These are phyloP conservation scores for Cyprinodon tularosa DNA, from an alignment of 2,113 vertebrate species.

Conservation along the genomic window DNA sequence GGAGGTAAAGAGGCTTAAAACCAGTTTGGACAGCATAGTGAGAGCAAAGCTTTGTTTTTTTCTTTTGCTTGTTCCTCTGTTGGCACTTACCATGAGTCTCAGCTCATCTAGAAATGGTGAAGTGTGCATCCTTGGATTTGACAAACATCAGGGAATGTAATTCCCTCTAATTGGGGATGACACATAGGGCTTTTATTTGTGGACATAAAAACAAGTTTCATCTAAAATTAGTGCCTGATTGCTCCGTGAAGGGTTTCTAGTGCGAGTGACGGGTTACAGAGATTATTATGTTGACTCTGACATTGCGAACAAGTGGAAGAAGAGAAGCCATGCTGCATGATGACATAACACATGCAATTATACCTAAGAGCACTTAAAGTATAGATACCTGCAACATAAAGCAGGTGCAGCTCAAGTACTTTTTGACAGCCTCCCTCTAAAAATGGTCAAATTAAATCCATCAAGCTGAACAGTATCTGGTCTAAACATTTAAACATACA, in stretches of 20 bases:
- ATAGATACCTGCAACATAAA: constrained; percentile 7
- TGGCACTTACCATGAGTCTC: constrained; percentile 24
- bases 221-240: constrained; percentile 53
- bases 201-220: constrained; percentile 37
- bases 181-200: constrained; percentile 24
- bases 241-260: constrained; percentile 41
- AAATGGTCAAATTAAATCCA: not conserved
- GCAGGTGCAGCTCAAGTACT: not conserved
- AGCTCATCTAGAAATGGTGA: constrained; percentile 55
- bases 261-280: constrained; percentile 21
- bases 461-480: not conserved
- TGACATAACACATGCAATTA: constrained; percentile 29
- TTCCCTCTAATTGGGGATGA: constrained; percentile 29
- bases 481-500: not conserved
- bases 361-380: constrained; percentile 10
- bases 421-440: not conserved
- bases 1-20: constrained; percentile 21
- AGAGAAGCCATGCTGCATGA: constrained; percentile 25
- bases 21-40: constrained; percentile 52
- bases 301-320: constrained; percentile 38
- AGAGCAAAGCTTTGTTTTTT: constrained; percentile 25
- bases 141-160: constrained; percentile 58
- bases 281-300: constrained; percentile 47
- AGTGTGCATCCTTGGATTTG: constrained; percentile 61
- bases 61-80: constrained; percentile 19